These are phyloP conservation scores for Pterocles gutturalis DNA, from an alignment of 2,113 vertebrate genomes.

Conservation along the genomic window DNA sequence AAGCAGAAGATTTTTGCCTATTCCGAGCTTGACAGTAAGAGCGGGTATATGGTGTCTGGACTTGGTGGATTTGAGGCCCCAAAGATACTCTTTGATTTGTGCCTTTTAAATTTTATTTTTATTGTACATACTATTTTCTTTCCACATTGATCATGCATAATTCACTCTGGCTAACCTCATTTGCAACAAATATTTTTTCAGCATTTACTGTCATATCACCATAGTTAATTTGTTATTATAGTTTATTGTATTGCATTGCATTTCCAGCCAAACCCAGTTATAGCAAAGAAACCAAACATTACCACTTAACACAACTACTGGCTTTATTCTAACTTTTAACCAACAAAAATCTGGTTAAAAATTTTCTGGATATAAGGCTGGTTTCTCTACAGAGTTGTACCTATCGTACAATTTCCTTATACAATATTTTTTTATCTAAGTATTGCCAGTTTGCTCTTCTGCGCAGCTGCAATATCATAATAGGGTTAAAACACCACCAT, in stretches of 20 bases:
- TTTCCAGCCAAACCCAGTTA: neutral
- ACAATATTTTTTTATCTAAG: neutral
- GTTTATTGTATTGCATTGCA: neutral
- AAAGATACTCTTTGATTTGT: neutral
- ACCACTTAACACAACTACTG: neutral
- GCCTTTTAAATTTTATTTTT: neutral
- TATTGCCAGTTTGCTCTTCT: neutral
- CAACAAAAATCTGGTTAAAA: neutral
- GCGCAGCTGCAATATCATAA: neutral
- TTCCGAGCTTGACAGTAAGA: neutral
- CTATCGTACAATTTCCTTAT: neutral
- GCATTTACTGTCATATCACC: neutral
- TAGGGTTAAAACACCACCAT: neutral
- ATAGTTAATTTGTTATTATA: neutral
- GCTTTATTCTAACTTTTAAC: neutral
- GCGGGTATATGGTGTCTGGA: neutral
- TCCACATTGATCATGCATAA: neutral
- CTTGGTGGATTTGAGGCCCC: neutral
- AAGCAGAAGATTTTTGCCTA: neutral
- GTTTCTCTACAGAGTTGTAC: neutral
- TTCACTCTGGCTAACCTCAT: neutral
- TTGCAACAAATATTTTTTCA: neutral
- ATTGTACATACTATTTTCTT: neutral
- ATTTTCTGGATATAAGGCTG: neutral
- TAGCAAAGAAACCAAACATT: neutral